phyloP scores from a whole-genome alignment of 2,113 vertebrate genomes.

The Zosterops hypoxanthus region DNA sequence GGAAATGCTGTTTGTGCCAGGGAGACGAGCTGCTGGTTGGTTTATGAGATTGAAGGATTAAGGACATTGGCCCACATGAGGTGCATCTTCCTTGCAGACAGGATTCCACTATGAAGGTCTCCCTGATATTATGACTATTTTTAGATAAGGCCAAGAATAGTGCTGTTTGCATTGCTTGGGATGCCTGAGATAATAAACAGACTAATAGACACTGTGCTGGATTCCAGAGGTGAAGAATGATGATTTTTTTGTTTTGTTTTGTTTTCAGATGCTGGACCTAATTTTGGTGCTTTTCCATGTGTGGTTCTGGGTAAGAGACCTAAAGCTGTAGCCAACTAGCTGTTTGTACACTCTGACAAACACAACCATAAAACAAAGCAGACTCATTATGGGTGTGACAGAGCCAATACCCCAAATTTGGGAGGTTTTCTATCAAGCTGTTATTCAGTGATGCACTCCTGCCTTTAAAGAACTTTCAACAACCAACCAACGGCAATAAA shows the following conservation, averaged over 20 bases:
- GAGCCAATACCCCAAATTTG: conserved; percentile 4
- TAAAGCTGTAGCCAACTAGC: background rate
- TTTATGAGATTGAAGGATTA: conserved; percentile 26
- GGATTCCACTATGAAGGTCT: conserved; percentile 30
- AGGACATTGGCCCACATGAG: conserved; percentile 5
- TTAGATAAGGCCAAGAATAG: conserved; percentile 39
- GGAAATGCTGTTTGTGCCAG: conserved; percentile 37
- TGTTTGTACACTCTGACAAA: conserved; percentile 19
- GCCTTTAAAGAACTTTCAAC: background rate
- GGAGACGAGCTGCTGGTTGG: background rate
- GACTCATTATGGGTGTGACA: background rate
- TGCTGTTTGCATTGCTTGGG: background rate
- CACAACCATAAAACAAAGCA: background rate
- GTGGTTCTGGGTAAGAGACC: background rate
- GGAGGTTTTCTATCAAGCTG: conserved; percentile 22
- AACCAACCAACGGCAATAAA: background rate
- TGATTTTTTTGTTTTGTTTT: background rate
- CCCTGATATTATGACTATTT: background rate
- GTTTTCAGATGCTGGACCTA: background rate
- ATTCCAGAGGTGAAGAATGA: conserved; percentile 35
- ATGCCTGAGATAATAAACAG: conserved; percentile 24
- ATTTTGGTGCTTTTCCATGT: background rate
- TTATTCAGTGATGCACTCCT: background rate
- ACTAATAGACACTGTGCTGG: background rate
- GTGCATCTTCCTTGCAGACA: conserved; percentile 35